Evolutionary conservation across 2,888 invertebrate genomes (phyloP).

Genomic region (Stegophylla sp.): DNA sequence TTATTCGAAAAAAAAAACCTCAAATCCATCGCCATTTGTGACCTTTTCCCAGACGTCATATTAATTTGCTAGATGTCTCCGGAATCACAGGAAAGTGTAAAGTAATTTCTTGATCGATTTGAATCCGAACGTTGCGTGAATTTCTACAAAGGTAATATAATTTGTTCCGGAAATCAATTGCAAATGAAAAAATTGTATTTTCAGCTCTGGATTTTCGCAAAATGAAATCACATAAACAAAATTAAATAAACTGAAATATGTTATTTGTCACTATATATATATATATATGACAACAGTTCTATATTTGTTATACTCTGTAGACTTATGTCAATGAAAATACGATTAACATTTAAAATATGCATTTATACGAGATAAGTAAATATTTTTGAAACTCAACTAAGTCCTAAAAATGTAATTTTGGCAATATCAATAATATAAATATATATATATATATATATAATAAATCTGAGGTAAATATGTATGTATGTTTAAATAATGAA

Average conservation of each 20-base stretch:
- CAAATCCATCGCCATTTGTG: background rate
- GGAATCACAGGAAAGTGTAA: slow-evolving; percentile 7
- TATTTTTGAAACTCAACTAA: no score
- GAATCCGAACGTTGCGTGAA: background rate
- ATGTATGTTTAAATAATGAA: no score
- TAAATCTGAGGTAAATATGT: no score
- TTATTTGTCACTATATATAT: no score
- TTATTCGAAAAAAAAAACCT: background rate
- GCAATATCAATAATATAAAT: no score
- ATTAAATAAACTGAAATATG: background rate
- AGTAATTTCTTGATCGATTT: slow-evolving; percentile 30
- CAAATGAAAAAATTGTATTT: slow-evolving; percentile 13
- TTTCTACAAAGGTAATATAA: slow-evolving; percentile 25
- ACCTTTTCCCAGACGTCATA: background rate
- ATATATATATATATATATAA: no score
- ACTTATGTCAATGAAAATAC: no score
- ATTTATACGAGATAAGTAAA: no score
- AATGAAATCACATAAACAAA: background rate
- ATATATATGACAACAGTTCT: no score
- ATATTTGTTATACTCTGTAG: no score
- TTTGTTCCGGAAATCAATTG: slow-evolving; percentile 28
- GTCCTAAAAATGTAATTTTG: no score
- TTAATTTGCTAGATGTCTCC: slow-evolving; percentile 21
- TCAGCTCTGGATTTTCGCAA: background rate
- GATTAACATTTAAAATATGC: no score